phyloP scores from a whole-genome alignment of 2,888 invertebrate species.

The Chrysodeixis includens region DNA sequence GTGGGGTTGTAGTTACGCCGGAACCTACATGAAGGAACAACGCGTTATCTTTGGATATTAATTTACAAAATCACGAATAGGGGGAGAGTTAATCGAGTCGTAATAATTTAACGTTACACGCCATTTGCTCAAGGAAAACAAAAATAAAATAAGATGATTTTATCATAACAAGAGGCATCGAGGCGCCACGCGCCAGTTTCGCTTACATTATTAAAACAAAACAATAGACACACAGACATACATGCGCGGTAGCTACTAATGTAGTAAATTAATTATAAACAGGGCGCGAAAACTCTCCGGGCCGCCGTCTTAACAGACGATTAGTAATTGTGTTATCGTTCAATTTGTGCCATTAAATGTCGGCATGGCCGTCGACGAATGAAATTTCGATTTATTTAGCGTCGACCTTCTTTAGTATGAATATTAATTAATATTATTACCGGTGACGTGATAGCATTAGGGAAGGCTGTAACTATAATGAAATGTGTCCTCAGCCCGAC shows the following conservation, averaged over 20 bases:
- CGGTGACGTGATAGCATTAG: slow-evolving; percentile 26
- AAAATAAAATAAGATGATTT: slow-evolving; percentile 57
- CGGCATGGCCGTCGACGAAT: slow-evolving; percentile 48
- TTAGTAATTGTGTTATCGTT: slow-evolving; percentile 68
- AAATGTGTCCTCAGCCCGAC: neutral
- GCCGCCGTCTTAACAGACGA: slow-evolving; percentile 59
- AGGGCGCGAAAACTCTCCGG: slow-evolving; percentile 55
- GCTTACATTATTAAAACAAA: slow-evolving; percentile 66
- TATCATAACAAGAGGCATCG: slow-evolving; percentile 55
- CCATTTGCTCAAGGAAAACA: slow-evolving; percentile 52
- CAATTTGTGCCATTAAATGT: slow-evolving; percentile 62
- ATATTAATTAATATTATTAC: slow-evolving; percentile 57
- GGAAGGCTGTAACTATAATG: neutral
- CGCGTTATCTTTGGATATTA: slow-evolving; percentile 20
- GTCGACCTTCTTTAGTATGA: slow-evolving; percentile 55
- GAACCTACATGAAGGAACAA: slow-evolving; percentile 6
- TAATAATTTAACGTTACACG: slow-evolving; percentile 46
- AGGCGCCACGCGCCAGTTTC: slow-evolving; percentile 44
- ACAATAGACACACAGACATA: slow-evolving; percentile 60
- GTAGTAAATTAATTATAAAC: slow-evolving; percentile 68
- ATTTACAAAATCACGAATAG: slow-evolving; percentile 27
- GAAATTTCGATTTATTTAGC: slow-evolving; percentile 60
- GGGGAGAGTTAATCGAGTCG: slow-evolving; percentile 30
- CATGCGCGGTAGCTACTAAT: slow-evolving; percentile 52
- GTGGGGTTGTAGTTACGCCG: slow-evolving; percentile 1